phyloP scores from a whole-genome alignment of 2,888 invertebrate species.

The Pyrgus malvae region DNA sequence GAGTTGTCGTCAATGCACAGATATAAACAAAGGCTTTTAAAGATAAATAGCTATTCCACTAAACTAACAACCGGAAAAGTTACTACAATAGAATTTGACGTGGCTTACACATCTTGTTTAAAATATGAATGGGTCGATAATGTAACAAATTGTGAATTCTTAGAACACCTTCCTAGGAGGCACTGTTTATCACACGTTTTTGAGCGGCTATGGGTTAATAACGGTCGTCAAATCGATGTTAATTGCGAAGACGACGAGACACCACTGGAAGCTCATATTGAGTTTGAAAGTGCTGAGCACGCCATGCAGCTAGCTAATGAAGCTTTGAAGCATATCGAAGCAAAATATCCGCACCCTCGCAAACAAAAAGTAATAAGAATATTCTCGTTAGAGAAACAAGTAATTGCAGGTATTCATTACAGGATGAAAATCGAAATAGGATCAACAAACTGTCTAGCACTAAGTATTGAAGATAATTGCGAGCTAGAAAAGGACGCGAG shows the following conservation, averaged over 20 bases:
- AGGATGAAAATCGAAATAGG: slow-evolving; percentile 71
- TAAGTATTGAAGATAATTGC: slow-evolving; percentile 55
- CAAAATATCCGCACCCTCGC: slow-evolving; percentile 65
- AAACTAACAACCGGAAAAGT: slow-evolving; percentile 59
- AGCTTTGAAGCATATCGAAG: slow-evolving; percentile 68
- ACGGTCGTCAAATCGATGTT: slow-evolving; percentile 59
- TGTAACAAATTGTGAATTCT: slow-evolving; percentile 55
- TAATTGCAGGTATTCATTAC: slow-evolving; percentile 68
- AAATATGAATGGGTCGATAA: slow-evolving; percentile 67
- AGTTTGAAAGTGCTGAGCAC: slow-evolving; percentile 56
- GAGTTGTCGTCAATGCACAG: slow-evolving; percentile 60
- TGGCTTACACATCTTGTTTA: slow-evolving; percentile 66
- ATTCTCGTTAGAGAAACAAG: slow-evolving; percentile 66
- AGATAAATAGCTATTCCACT: slow-evolving; percentile 58
- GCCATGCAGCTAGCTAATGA: slow-evolving; percentile 57
- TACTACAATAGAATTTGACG: slow-evolving; percentile 68
- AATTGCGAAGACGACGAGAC: slow-evolving; percentile 63
- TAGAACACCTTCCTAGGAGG: slow-evolving; percentile 62
- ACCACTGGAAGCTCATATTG: slow-evolving; percentile 56
- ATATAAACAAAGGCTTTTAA: slow-evolving; percentile 61
- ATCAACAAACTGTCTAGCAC: slow-evolving; percentile 60
- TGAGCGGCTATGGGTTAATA: slow-evolving; percentile 61
- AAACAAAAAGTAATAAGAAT: slow-evolving; percentile 66
- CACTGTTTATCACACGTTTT: slow-evolving; percentile 61
- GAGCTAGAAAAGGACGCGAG: slow-evolving; percentile 42